These are phyloP conservation scores for Aromia moschata DNA, from an alignment of 2,888 invertebrate genomes.

Conservation along the genomic window DNA sequence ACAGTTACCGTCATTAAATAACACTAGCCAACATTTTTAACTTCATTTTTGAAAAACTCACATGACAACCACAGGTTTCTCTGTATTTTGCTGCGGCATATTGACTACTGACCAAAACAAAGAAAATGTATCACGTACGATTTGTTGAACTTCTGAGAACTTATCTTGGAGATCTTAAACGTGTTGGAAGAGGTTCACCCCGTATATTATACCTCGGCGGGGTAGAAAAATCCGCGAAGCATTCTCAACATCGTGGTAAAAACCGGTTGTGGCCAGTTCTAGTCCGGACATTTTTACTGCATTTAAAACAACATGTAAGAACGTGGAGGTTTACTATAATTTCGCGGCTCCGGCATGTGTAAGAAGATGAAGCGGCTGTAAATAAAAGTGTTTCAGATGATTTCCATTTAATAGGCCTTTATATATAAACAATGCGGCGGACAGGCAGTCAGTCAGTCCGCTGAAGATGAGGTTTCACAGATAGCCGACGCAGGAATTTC, in stretches of 20 bases:
- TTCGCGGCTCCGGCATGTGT: constrained; percentile 14
- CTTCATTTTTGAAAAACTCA: too few species aligned
- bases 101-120: neutral
- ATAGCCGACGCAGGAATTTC: constrained; percentile 2
- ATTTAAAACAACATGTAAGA: constrained; percentile 17
- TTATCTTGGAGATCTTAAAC: neutral
- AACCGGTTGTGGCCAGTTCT: constrained; percentile 9
- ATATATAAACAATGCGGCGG: constrained; percentile 2
- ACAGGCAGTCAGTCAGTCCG: neutral
- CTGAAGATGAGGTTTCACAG: neutral
- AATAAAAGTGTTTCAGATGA: constrained; percentile 7
- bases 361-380: constrained; percentile 6
- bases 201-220: neutral
- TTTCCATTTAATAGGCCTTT: constrained; percentile 13
- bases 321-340: constrained; percentile 21
- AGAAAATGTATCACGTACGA: neutral
- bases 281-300: constrained; percentile 11
- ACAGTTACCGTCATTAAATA: too few species aligned
- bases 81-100: too few species aligned
- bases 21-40: too few species aligned
- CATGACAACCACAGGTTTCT: too few species aligned
- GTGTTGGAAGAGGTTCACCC: too few species aligned
- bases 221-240: constrained; percentile 3
- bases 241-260: constrained; percentile 9
- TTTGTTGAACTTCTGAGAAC: neutral